Percentiles rank a stretch among this genome's conserved stretches.
phyloP scores from a whole-genome alignment of 92 coral and sea anemone species.

The Phenganax stokvisi region DNA sequence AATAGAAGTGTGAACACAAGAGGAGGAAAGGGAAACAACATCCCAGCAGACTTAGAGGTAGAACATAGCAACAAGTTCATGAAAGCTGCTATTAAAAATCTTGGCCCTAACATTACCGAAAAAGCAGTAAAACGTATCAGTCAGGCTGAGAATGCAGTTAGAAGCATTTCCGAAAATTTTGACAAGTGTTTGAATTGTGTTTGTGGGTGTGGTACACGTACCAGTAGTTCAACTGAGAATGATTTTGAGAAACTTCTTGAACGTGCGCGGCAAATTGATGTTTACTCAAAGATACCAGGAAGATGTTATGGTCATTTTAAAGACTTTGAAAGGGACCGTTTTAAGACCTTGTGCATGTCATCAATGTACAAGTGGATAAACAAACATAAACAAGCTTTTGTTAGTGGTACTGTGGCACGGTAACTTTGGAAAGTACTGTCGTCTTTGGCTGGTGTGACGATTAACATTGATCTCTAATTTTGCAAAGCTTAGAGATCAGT shows the following conservation, averaged over 20 bases:
- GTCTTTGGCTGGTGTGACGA: too few relatives aligned
- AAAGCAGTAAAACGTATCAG: conserved; percentile 46
- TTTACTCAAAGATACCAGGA: not conserved
- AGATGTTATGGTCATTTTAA: conserved; percentile 12
- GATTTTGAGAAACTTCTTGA: conserved; percentile 31
- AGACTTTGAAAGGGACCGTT: conserved; percentile 39
- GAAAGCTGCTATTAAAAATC: conserved; percentile 53
- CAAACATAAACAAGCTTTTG: conserved; percentile 26
- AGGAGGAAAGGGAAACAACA: not conserved
- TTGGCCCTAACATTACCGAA: conserved; percentile 57
- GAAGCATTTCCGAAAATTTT: conserved; percentile 22
- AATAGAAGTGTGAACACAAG: conserved; percentile 42
- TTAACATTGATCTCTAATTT: too few relatives aligned
- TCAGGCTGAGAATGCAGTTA: conserved; percentile 43
- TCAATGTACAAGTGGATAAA: conserved; percentile 10
- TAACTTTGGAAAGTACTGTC: not conserved
- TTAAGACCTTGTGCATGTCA: conserved; percentile 25
- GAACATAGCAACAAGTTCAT: conserved; percentile 58
- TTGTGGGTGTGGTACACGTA: conserved; percentile 43
- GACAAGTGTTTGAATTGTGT: conserved; percentile 26
- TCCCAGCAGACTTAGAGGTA: conserved; percentile 17
- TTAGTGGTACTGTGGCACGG: conserved; percentile 47
- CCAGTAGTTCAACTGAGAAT: conserved; percentile 22
- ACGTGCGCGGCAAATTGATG: not conserved
- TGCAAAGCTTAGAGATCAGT: too few relatives aligned